These are phyloP conservation scores for Pteropus rufus DNA, from an alignment of 2,797 vertebrate genomes.

Conservation along the genomic window DNA sequence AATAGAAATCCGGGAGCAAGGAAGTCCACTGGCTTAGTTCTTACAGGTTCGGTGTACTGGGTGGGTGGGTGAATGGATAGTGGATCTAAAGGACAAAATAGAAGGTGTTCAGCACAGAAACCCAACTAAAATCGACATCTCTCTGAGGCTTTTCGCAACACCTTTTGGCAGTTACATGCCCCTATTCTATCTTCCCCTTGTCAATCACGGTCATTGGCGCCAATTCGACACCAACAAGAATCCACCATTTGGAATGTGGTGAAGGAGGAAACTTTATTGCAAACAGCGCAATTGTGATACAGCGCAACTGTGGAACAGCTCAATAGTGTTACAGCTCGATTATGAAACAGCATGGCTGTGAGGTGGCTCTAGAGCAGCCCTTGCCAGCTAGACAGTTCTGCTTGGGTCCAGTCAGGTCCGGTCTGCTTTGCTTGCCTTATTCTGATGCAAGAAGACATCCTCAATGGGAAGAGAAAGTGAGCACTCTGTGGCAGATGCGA, in stretches of 20 bases:
- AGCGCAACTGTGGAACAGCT: too few relatives aligned
- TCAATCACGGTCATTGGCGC: not conserved
- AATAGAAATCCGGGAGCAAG: not conserved
- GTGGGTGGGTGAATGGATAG: not conserved
- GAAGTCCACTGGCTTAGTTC: not conserved
- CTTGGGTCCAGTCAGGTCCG: not conserved
- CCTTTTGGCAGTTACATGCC: not conserved
- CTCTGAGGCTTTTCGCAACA: not conserved
- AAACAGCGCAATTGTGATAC: not conserved
- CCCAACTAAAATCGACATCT: not conserved
- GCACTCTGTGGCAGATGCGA: too few relatives aligned
- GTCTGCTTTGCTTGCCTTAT: not conserved
- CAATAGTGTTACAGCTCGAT: not conserved
- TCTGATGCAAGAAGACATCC: too few relatives aligned
- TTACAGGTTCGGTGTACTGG: not conserved
- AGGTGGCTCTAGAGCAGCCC: too few relatives aligned
- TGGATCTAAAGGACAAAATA: not conserved
- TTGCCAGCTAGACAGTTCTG: not conserved
- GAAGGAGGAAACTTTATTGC: not conserved
- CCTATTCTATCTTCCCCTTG: not conserved
- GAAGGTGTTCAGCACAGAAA: not conserved
- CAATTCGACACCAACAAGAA: not conserved
- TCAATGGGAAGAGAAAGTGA: not conserved
- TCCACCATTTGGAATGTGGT: not conserved
- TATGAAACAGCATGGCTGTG: not conserved